Evolutionary conservation across 1,140 invertebrate species (phyloP).

Genomic region (Triops cancriformis): DNA sequence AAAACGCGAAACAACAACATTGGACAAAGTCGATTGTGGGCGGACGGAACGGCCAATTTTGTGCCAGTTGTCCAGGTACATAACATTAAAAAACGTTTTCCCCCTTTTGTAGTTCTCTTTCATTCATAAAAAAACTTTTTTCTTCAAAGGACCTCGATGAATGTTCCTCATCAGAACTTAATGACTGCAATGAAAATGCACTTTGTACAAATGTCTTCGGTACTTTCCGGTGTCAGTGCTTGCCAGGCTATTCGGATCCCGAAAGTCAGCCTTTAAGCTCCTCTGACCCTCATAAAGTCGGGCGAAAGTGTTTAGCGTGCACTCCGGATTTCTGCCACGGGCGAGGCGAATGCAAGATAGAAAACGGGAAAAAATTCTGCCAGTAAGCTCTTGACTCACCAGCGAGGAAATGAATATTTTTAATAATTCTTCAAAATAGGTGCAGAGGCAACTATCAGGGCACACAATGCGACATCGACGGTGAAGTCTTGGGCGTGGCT

Average conservation of each 20-base stretch:
- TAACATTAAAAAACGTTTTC: neutral
- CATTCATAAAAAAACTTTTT: conserved; percentile 15
- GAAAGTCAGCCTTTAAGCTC: conserved; percentile 39
- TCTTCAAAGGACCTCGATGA: conserved; percentile 72
- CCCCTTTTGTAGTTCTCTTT: neutral
- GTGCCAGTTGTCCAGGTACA: conserved; percentile 56
- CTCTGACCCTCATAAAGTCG: conserved; percentile 52
- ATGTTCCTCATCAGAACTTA: conserved; percentile 69
- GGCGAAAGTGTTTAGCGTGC: conserved; percentile 66
- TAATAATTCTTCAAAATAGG: conserved; percentile 40
- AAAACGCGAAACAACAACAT: conserved; percentile 72
- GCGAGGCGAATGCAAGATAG: conserved; percentile 70
- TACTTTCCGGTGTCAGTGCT: conserved; percentile 75
- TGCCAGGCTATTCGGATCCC: conserved; percentile 64
- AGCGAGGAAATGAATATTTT: neutral
- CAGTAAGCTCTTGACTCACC: conserved; percentile 47
- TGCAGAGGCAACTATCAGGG: conserved; percentile 81
- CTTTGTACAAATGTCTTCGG: conserved; percentile 84
- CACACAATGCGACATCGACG: conserved; percentile 77
- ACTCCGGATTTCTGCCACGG: conserved; percentile 61
- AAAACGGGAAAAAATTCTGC: conserved; percentile 64
- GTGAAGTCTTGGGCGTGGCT: conserved; percentile 80
- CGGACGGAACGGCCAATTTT: conserved; percentile 65
- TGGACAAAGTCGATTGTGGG: conserved; percentile 71
- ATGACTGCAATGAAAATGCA: conserved; percentile 80